A percentile compares a stretch with the other conserved stretches of the same genome.
Conservation (phyloP, 2,888 invertebrate species). For the Dysmachus trigonus region DNA sequence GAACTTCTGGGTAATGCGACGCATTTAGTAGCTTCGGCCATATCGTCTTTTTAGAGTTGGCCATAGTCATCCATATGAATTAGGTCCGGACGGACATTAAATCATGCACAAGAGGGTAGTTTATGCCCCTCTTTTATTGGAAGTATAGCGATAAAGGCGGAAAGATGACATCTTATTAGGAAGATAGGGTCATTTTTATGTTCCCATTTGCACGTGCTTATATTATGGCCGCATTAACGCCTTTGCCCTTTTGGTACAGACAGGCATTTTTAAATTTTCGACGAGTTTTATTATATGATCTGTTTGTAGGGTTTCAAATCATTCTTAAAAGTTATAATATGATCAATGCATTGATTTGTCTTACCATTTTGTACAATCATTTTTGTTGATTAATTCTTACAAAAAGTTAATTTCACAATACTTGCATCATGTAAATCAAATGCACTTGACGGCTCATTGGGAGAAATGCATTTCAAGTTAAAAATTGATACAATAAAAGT, state of each 20-base stretch:
- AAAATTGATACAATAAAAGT: too few species aligned
- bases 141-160: constrained; percentile 11
- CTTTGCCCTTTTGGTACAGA: background rate
- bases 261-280: background rate
- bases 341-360: background rate
- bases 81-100: constrained; percentile 38
- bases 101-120: constrained; percentile 44
- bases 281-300: background rate
- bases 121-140: constrained; percentile 34
- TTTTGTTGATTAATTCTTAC: background rate
- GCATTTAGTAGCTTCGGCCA: constrained; percentile 19
- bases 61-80: constrained; percentile 37
- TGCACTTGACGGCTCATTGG: too few species aligned
- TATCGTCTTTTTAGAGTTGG: constrained; percentile 9
- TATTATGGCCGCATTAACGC: constrained; percentile 15
- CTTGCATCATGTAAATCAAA: too few species aligned
- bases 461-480: too few species aligned
- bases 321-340: background rate
- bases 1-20: constrained; percentile 34
- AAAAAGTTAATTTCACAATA: background rate
- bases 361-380: background rate
- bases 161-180: constrained; percentile 40
- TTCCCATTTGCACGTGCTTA: constrained; percentile 36
- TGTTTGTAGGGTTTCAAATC: background rate
- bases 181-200: constrained; percentile 35